Conservation (phyloP, 1,140 invertebrate species). For the Hylyphantes graminicola region DNA sequence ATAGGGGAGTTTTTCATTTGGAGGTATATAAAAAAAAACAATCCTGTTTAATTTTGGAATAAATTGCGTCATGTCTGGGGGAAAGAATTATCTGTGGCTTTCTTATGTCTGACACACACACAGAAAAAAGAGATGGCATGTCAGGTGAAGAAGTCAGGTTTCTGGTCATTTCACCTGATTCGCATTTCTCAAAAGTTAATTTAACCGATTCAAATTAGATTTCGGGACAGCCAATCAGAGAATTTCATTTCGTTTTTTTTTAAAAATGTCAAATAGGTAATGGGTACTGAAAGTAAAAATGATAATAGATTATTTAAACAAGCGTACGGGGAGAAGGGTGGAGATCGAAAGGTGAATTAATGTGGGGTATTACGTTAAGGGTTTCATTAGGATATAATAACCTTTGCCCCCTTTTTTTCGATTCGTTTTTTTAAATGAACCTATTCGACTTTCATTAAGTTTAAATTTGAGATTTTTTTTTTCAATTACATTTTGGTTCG, state of each 20-base stretch:
- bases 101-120: not conserved
- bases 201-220: conserved; percentile 54
- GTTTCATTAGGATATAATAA: conserved; percentile 15
- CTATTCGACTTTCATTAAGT: too few relatives aligned
- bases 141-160: not conserved
- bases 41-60: conserved; percentile 45
- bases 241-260: conserved; percentile 20
- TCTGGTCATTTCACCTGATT: too few relatives aligned
- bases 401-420: not conserved
- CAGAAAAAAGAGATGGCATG: conserved; percentile 18
- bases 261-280: conserved; percentile 29
- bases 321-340: too few relatives aligned
- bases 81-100: conserved; percentile 4
- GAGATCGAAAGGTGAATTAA: conserved; percentile 7
- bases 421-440: not conserved
- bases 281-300: conserved; percentile 24
- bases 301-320: conserved; percentile 52
- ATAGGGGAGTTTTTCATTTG: conserved; percentile 18
- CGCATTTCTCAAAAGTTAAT: conserved; percentile 43
- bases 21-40: not conserved
- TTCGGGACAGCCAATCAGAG: conserved; percentile 29
- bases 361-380: conserved; percentile 8
- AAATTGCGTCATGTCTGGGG: conserved; percentile 41
- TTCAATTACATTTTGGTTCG: too few relatives aligned
- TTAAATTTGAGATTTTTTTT: too few relatives aligned